Percentiles rank a stretch among this genome's conserved stretches.
Evolutionary conservation across 92 coral and sea anemone genomes (phyloP).

Genomic region (Parazoanthus atlanticus): DNA sequence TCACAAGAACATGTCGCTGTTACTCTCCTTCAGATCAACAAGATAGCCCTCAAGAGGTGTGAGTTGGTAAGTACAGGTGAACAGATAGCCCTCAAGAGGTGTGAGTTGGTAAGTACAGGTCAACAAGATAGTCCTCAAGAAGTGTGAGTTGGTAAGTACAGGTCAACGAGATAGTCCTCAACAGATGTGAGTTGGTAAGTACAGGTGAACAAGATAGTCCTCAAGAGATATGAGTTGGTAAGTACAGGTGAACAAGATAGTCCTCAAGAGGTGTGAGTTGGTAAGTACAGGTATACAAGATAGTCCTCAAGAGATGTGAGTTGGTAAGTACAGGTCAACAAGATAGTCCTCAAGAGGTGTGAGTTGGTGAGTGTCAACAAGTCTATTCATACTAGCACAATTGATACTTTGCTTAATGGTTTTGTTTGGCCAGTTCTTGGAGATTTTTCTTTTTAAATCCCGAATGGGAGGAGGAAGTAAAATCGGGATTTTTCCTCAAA

Average conservation of each 20-base stretch:
- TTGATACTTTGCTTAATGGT: too few relatives aligned
- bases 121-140: conserved; percentile 73
- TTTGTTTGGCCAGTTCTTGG: too few relatives aligned
- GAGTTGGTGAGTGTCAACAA: too few relatives aligned
- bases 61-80: conserved; percentile 82
- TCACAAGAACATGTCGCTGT: conserved; percentile 94
- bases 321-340: conserved; percentile 59
- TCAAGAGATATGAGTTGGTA: conserved; percentile 65
- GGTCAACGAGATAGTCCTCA: conserved; percentile 46
- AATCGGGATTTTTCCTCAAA: too few relatives aligned
- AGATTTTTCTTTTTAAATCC: too few relatives aligned
- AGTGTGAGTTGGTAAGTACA: conserved; percentile 81
- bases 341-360: too few relatives aligned
- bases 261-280: conserved; percentile 85
- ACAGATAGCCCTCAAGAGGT: conserved; percentile 74
- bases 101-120: conserved; percentile 92
- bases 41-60: conserved; percentile 87
- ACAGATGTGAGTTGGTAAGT: conserved; percentile 89
- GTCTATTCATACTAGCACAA: too few relatives aligned
- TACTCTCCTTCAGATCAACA: conserved; percentile 81
- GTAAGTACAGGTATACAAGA: conserved; percentile 34
- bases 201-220: too few relatives aligned
- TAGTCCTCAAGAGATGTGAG: conserved; percentile 82
- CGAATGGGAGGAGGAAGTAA: too few relatives aligned
- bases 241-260: conserved; percentile 81